Evolutionary conservation across 1,140 invertebrate species (phyloP), one percentile per base, ranked within the genome.

Genomic region (Drosophila jambulina): DNA sequence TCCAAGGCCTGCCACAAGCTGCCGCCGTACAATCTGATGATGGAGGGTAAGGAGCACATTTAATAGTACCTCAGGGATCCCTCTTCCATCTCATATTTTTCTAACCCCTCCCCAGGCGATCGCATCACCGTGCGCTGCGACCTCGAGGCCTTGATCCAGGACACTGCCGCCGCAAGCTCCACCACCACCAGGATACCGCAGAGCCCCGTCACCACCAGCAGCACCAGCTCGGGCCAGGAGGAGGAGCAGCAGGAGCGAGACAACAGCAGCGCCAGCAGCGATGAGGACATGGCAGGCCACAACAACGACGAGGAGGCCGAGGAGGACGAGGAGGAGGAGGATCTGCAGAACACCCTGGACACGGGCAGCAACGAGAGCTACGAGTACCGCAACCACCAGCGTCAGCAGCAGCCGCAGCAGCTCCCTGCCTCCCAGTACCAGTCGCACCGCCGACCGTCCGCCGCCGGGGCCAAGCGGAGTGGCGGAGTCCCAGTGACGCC

Each of bases 1-100:
- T 95, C 96, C 6, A 97, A 97, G 79, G 96, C 96, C 4, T 97
- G 96, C 87, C 95, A 96, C 86, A 95, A 96, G 75, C 95, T 96
- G 87, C 94, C 94, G 9, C 94, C 94, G 23, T 96, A 96, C 82
- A 95, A 95, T 62, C 91, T 95, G 3, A 93, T 97, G 61, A 93
- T 95, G 83, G 96, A 97, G 95, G 96, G 96, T 96, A 93, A 82
- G 49, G 0, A n/a, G 0, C 3, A 3, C 10, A 12, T 0, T 0
- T 2, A 1, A 13, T 2, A 3, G 4, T 2, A 13, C 0, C 25
- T 6, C 1, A 7, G 48, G 19, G 48, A 12, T n/a, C n/a, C 23
- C n/a, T 32, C n/a, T 29, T 29, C 2, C 29, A 21, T 25, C 6
- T 4, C 2, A 4, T 10, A 27, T 29, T 10, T 12, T 12, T 34